Conservation (phyloP, 2,888 invertebrate species). For the Sicus ferrugineus region DNA sequence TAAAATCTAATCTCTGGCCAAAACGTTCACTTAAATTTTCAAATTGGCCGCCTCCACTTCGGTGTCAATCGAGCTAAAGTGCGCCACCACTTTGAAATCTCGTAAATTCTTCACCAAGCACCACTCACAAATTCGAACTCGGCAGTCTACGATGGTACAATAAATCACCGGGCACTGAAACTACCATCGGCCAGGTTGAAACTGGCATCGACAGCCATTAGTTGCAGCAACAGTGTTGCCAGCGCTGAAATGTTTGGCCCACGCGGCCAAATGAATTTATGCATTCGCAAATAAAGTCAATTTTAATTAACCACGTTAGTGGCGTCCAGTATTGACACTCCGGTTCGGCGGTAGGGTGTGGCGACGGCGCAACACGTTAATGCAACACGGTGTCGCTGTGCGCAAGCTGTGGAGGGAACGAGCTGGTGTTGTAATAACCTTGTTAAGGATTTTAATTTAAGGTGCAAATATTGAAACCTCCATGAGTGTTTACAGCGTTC, state of each 20-base stretch:
- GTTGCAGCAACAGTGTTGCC: conserved; percentile 21
- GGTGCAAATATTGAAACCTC: conserved; percentile 61
- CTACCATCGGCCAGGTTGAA: neutral
- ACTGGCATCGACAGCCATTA: neutral
- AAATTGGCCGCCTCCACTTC: neutral
- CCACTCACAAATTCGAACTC: neutral
- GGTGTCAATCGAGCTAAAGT: neutral
- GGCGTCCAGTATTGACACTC: conserved; percentile 10
- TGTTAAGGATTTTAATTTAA: conserved; percentile 65
- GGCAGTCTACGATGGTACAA: conserved; percentile 6
- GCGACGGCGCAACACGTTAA: conserved; percentile 46
- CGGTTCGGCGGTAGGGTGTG: conserved; percentile 20
- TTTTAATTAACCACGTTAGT: conserved; percentile 48
- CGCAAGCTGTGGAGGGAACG: conserved; percentile 34
- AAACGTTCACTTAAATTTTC: too few species aligned
- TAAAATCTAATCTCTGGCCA: too few species aligned
- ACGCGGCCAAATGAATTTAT: conserved; percentile 41
- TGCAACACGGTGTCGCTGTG: conserved; percentile 43
- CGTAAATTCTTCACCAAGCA: neutral
- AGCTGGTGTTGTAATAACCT: conserved; percentile 54
- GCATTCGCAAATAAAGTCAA: conserved; percentile 48
- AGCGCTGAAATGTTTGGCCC: neutral
- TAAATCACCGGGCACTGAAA: conserved; percentile 16
- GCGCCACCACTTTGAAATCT: neutral
- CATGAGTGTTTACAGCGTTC: too few species aligned